Base-by-base conservation (phyloP, 1,140 invertebrate species). In the Leptinotarsa texana region DNA sequence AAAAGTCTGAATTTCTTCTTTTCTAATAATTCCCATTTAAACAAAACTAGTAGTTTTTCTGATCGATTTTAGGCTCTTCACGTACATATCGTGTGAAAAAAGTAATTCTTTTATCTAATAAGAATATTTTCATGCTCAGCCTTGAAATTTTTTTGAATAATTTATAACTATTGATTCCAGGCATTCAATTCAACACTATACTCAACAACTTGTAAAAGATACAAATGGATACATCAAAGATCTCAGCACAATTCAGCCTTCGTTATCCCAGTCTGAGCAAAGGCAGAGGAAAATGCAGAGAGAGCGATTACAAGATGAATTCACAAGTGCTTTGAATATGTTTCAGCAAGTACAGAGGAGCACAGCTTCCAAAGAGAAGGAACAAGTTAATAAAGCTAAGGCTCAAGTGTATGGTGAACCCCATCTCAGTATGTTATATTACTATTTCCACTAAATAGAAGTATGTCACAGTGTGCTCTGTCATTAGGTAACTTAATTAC, bases 161-260 rank as follows among this genome's bases (percentile, higher is more conserved):
- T 11, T 11, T 11, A 42, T 42, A 42, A 42, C 8, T 42, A 8
- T 76, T 79, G 85, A 33, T 87, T 87, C 63, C 80, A 98, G 96
- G 63, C 95, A 97, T 87, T 93, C 97, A 84, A 93, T 98, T 80
- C 95, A 96, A 84, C 95, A 97, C 84, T 98, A 98, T 83, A 99
- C 97, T 3, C 94, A 98, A 82, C 95, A 97, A 80, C 85, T 99
- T 78, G 96, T 95, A 0, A 97, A 97, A 85, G 96, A 98, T 84
- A 99, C 97, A 13, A 96, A 92, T 83, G 89, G 91, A 67, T 90
- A 94, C 84, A 87, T 98, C 65, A 96, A 96, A 87, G 92, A 95
- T 73, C 85, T 98, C 72, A 89, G 89, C 82, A 88, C 88, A 75
- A 83, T 94, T 73, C 88, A 89, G 5, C 68, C 86, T 17, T 83